Conservation (phyloP, 1,140 invertebrate species). For the Drosophila prosaltans region DNA sequence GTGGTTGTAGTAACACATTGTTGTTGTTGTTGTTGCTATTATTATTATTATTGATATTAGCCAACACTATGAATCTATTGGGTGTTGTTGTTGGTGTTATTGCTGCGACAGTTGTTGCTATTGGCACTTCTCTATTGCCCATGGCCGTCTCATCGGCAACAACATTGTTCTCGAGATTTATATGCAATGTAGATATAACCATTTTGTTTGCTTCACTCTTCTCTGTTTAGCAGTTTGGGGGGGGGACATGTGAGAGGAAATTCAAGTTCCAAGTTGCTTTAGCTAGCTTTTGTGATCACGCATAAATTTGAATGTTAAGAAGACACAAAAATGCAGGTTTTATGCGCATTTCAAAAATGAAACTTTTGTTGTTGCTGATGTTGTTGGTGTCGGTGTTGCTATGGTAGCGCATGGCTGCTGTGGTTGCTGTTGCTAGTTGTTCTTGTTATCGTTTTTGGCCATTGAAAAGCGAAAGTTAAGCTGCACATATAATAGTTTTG, state of each 20-base stretch:
- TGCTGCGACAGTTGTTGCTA: constrained; percentile 17
- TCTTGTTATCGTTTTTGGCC: constrained; percentile 7
- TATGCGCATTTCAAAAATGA: no score
- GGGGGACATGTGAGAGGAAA: no score
- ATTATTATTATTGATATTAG: constrained; percentile 29
- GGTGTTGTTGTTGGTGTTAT: constrained; percentile 16
- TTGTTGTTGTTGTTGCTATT: constrained; percentile 29
- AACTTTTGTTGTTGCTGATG: constrained; percentile 1
- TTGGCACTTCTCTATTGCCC: constrained; percentile 15
- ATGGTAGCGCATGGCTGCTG: not conserved
- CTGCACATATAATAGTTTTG: constrained; percentile 48
- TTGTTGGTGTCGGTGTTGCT: not conserved
- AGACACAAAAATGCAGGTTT: constrained; percentile 61
- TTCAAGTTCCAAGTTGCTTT: no score
- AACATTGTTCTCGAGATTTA: constrained; percentile 66
- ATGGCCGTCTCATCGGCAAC: constrained; percentile 24
- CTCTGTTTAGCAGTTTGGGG: no score
- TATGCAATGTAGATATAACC: constrained; percentile 73
- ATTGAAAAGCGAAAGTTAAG: constrained; percentile 62
- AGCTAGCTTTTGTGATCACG: constrained; percentile 4
- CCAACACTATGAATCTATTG: constrained; percentile 1
- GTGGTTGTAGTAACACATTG: constrained; percentile 18
- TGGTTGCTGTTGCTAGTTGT: constrained; percentile 40
- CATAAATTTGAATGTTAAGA: constrained; percentile 67
- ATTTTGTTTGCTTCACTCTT: constrained; percentile 34